Evolutionary conservation across 2,797 vertebrate species (phyloP).

Genomic region (Peromyscus attwateri): DNA sequence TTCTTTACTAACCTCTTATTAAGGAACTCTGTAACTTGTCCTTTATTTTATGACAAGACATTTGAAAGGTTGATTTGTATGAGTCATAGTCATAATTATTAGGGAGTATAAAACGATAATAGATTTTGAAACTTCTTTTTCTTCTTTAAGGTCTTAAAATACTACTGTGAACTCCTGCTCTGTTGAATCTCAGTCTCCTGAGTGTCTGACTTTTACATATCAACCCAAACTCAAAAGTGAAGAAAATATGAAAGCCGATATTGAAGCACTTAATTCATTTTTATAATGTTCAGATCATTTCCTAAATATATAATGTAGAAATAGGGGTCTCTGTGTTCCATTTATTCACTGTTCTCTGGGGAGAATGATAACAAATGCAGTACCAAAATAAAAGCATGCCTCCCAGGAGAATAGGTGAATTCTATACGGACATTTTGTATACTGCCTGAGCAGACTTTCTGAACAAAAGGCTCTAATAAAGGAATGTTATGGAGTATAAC

Average conservation of each 20-base stretch:
- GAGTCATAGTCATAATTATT: slow-evolving; percentile 88
- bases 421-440: background rate
- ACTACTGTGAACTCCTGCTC: slow-evolving; percentile 70
- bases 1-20: slow-evolving; percentile 82
- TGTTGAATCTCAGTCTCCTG: slow-evolving; percentile 66
- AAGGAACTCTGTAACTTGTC: slow-evolving; percentile 84
- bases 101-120: slow-evolving; percentile 79
- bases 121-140: slow-evolving; percentile 80
- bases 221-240: slow-evolving; percentile 66
- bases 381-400: background rate
- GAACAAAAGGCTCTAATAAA: background rate
- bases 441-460: background rate
- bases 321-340: background rate
- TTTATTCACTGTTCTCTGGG: background rate
- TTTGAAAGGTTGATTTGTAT: slow-evolving; percentile 87
- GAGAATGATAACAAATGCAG: background rate
- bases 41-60: slow-evolving; percentile 87
- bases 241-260: background rate
- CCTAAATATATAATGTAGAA: background rate
- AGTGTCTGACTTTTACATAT: slow-evolving; percentile 68
- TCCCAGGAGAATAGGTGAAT: background rate
- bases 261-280: background rate
- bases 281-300: slow-evolving; percentile 10
- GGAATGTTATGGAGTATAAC: background rate
- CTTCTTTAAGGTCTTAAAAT: slow-evolving; percentile 70